Percentiles rank a stretch among this genome's conserved stretches.
Evolutionary conservation across 1,140 invertebrate species (phyloP).

Genomic region (Cydia splendana): DNA sequence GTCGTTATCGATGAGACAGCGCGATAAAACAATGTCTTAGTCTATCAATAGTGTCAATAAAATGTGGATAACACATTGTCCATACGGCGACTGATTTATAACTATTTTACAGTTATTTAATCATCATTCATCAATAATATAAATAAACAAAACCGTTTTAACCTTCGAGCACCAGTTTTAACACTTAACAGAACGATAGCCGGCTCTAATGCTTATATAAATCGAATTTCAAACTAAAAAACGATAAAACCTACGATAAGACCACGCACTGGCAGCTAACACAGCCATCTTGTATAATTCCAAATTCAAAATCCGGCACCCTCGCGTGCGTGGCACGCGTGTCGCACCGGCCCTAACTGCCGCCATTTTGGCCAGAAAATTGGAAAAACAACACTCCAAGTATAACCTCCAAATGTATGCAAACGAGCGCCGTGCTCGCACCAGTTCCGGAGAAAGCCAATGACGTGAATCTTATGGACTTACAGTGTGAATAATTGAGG

Average conservation of each 20-base stretch:
- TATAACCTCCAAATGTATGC: constrained; percentile 52
- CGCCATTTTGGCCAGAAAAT: constrained; percentile 75
- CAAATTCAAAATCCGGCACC: constrained; percentile 42
- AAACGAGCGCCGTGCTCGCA: constrained; percentile 48
- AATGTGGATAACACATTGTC: too few species aligned
- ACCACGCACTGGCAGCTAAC: constrained; percentile 9
- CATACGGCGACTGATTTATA: too few species aligned
- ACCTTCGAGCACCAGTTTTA: too few species aligned
- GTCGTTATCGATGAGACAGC: too few species aligned
- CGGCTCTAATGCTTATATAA: too few species aligned
- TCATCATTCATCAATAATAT: too few species aligned
- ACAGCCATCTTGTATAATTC: constrained; percentile 25
- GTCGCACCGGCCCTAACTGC: constrained; percentile 53
- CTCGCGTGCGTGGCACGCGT: constrained; percentile 61
- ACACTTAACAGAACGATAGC: too few species aligned
- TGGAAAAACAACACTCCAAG: constrained; percentile 69
- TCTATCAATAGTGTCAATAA: too few species aligned
- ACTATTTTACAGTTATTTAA: too few species aligned
- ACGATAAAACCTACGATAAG: background rate
- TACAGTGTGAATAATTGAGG: too few species aligned
- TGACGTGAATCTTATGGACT: background rate
- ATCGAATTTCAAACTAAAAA: constrained; percentile 34
- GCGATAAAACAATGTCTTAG: too few species aligned
- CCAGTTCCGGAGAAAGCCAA: constrained; percentile 39
- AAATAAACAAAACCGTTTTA: too few species aligned